Evolutionary conservation across 2,888 invertebrate species (phyloP).

Genomic region (Auanema freiburgensis): DNA sequence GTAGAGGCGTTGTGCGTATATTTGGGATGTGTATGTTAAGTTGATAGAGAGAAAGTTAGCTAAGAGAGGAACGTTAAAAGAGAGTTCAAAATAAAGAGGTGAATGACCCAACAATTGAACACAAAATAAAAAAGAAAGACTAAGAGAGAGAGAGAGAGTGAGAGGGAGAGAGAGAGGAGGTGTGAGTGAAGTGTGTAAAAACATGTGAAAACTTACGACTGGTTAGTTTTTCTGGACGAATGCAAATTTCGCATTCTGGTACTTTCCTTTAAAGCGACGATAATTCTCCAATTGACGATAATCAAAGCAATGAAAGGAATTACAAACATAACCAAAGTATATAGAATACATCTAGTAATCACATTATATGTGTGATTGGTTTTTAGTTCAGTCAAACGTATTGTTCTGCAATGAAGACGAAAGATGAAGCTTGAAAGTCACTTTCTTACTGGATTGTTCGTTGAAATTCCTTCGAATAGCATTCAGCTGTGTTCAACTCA

Average conservation of each 20-base stretch:
- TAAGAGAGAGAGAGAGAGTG: slow-evolving; percentile 1
- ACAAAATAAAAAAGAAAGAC: neutral
- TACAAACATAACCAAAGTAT: slow-evolving; percentile 60
- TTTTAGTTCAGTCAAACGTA: slow-evolving; percentile 43
- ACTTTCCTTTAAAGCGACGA: slow-evolving; percentile 51
- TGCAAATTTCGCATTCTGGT: slow-evolving; percentile 49
- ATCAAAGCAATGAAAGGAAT: slow-evolving; percentile 60
- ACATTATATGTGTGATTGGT: slow-evolving; percentile 32
- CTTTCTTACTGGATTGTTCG: slow-evolving; percentile 24
- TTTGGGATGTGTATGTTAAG: no score
- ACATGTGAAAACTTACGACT: slow-evolving; percentile 35
- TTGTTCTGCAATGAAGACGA: slow-evolving; percentile 27
- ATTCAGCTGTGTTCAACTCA: slow-evolving; percentile 47
- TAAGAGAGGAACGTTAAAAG: no score
- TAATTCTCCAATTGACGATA: slow-evolving; percentile 59
- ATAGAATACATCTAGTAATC: slow-evolving; percentile 40
- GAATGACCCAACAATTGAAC: no score
- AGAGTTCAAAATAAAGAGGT: no score
- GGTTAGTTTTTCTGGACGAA: slow-evolving; percentile 40
- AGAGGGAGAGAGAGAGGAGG: neutral
- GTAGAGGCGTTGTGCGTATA: no score
- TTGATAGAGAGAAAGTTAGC: no score
- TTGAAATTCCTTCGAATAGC: slow-evolving; percentile 49
- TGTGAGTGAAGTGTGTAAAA: slow-evolving; percentile 4
- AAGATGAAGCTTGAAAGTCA: neutral